Evolutionary conservation across 2,888 invertebrate species (phyloP).

Genomic region (Apamea monoglypha): DNA sequence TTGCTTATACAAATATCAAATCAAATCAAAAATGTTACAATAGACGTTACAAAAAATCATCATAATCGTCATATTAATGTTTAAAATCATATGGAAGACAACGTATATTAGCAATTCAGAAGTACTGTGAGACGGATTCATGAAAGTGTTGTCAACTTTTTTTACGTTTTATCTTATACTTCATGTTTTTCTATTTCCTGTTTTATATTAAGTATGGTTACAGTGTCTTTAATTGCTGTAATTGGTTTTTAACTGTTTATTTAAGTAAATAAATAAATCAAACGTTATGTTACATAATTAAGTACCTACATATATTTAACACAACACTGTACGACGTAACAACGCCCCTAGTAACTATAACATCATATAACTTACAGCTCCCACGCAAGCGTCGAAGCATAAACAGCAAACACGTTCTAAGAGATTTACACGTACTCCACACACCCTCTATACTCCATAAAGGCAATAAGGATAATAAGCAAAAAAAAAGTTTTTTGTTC

Average conservation of each 20-base stretch:
- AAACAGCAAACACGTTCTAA: slow-evolving; percentile 54
- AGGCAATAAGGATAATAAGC: slow-evolving; percentile 68
- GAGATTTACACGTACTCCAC: slow-evolving; percentile 61
- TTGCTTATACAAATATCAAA: too few species aligned
- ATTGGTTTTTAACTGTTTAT: background rate
- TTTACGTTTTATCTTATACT: background rate
- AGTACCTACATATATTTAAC: slow-evolving; percentile 8
- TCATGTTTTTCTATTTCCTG: background rate
- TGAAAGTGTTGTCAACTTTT: background rate
- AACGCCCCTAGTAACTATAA: slow-evolving; percentile 14
- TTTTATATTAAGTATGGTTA: background rate
- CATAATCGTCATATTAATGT: too few species aligned
- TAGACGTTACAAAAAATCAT: too few species aligned
- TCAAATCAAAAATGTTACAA: too few species aligned
- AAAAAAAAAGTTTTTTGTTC: slow-evolving; percentile 69
- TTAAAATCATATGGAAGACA: background rate
- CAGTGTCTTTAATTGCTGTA: background rate
- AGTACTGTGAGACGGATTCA: background rate
- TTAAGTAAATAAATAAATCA: background rate
- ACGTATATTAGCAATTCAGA: background rate
- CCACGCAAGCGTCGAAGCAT: slow-evolving; percentile 55
- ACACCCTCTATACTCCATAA: slow-evolving; percentile 56
- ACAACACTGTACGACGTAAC: slow-evolving; percentile 10
- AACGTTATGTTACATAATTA: background rate
- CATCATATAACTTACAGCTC: slow-evolving; percentile 45